Base-by-base conservation (phyloP, 2,888 invertebrate genomes). In the Pedicia rivosa region DNA sequence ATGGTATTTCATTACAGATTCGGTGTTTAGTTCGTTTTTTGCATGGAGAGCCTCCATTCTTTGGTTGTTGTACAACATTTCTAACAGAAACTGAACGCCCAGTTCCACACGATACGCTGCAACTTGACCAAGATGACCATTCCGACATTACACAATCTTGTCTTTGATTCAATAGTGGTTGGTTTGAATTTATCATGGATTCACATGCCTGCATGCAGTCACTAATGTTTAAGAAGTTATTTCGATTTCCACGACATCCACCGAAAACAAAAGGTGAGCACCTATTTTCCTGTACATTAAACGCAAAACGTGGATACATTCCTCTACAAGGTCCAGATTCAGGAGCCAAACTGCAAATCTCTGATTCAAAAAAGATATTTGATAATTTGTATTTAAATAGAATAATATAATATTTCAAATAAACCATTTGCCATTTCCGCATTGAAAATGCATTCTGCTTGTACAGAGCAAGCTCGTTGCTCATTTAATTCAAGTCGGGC, bases 181-280 rank as follows among this genome's bases (percentile, higher is more conserved):
- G 17, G n/a, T 39, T 29, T 33, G 44, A 40, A 16, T 40, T 24
- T 29, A 43, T 42, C 28, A 31, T 12, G 16, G 46, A 41, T 17
- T 44, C 47, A 55, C 88, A 88, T 6, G 78, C 74, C 46, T 64
- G 65, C 46, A 69, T 67, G 53, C 91, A 91, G 51, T 87, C 84
- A 19, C 77, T 71, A 46, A 70, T 69, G 10, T 78, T 76, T 42
- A 82, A 68, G 66, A 94, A 95, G 62, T 90, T 91, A 63, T 95
- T 95, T 50, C 74, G 70, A 60, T 86, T 91, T 27, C 94, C 94
- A 40, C 88, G 71, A 47, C 86, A 87, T 29, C 86, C 86, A 27
- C 91, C 87, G 63, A 87, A 97, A 37, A 69, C 68, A 64, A 97
- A 97, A 37, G 82, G 74, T 39, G 78, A 69, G 59, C 97, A 97